These are phyloP conservation scores for Rotaria socialis DNA, from an alignment of 2,888 invertebrate species.

Conservation along the genomic window DNA sequence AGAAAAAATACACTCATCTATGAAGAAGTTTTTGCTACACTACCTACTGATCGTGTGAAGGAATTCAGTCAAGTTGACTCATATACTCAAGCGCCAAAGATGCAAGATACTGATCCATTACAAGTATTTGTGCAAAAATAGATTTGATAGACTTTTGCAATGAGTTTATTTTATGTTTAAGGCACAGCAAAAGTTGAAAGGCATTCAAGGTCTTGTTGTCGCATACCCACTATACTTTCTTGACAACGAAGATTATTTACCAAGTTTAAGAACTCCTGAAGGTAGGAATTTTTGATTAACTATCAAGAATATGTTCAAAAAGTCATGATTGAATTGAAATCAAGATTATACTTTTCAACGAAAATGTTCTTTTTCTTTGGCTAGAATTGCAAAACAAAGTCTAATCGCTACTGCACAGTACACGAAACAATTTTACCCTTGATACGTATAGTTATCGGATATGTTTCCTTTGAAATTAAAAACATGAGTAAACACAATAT, in stretches of 20 bases:
- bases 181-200: slow-evolving; percentile 42
- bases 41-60: slow-evolving; percentile 40
- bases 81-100: neutral
- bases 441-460: no score
- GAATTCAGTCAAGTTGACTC: slow-evolving; percentile 38
- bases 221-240: slow-evolving; percentile 45
- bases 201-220: slow-evolving; percentile 42
- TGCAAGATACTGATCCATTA: slow-evolving; percentile 38
- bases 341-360: no score
- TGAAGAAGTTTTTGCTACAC: slow-evolving; percentile 42
- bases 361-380: no score
- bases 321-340: no score
- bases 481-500: no score
- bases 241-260: slow-evolving; percentile 41
- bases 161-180: neutral
- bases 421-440: no score
- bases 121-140: slow-evolving; percentile 25
- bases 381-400: no score
- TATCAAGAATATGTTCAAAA: no score
- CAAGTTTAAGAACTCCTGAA: slow-evolving; percentile 33
- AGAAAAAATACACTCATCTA: slow-evolving; percentile 43
- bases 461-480: no score
- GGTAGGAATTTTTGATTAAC: neutral
- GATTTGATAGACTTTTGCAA: neutral
- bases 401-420: no score